Base-by-base conservation (phyloP, 2,797 vertebrate species). In the Lacerta agilis region DNA sequence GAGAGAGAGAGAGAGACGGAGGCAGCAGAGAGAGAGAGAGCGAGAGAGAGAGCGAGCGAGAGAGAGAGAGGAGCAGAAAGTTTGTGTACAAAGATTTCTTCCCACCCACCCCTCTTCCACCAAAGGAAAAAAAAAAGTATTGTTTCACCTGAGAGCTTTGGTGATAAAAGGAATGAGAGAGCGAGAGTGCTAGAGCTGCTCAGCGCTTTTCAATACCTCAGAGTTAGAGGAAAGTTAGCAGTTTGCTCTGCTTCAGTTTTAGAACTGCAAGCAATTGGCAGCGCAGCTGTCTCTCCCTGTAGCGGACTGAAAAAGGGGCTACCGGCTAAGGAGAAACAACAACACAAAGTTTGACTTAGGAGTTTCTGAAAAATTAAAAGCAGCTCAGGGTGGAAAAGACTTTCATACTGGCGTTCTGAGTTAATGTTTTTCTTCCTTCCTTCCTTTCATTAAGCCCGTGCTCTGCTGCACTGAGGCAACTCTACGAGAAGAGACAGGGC, bases 201-300 rank as follows among this genome's bases (percentile, higher is more conserved):
- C 81, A 77, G 83, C 82, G 91, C 95, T 96, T 55, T 55, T 95
- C 96, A 95, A 94, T 95, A 96, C 91, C 92, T 90, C 86, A 95
- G 94, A 96, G 94, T 91, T 95, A 92, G 93, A 93, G 93, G 91
- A 90, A 95, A 96, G 89, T 95, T 96, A 96, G 94, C 92, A 89
- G 43, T 86, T 55, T 75, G 94, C 91, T 96, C 91, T 87, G 94
- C 90, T 96, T 96, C 95, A 95, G 96, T 95, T 95, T 95, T 94
- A 93, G 96, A 96, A 96, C 95, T 97, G 94, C 94, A 94, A 95
- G 94, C 96, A 96, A 92, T 94, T 97, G 95, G 95, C 95, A 97
- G 93, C 93, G 91, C 83, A 95, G 94, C 96, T 95, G 83, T 95
- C 94, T 96, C 43, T 77, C 75, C 29, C 96, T 95, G 93, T 93